A percentile compares a stretch with the other conserved stretches of the same genome.
These are phyloP conservation scores for Nomada flava DNA, from an alignment of 2,888 invertebrate genomes.

Conservation along the genomic window DNA sequence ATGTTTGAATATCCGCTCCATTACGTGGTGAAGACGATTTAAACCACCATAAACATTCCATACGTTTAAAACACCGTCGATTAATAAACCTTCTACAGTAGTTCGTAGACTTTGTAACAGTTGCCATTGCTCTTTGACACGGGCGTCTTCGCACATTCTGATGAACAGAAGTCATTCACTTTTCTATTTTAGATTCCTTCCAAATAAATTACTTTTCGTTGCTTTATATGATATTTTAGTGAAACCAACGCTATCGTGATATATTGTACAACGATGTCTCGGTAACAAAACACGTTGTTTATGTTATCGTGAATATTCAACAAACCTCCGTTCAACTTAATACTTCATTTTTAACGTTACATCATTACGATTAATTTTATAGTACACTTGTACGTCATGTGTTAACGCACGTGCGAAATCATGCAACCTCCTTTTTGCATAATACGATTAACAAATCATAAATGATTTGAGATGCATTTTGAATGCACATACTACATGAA, in stretches of 20 bases:
- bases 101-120: conserved; percentile 85
- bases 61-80: conserved; percentile 86
- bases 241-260: not conserved
- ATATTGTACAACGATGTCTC: not conserved
- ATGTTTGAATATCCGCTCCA: conserved; percentile 86
- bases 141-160: conserved; percentile 72
- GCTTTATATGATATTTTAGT: conserved; percentile 1
- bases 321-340: conserved; percentile 14
- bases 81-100: conserved; percentile 86
- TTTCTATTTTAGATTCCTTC: conserved; percentile 9
- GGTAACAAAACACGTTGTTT: conserved; percentile 11
- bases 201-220: conserved; percentile 24
- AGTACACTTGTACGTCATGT: conserved; percentile 21
- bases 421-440: conserved; percentile 32
- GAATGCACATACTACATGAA: conserved; percentile 14
- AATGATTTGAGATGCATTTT: conserved; percentile 17
- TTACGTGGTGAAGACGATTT: conserved; percentile 85
- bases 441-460: conserved; percentile 17
- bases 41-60: conserved; percentile 87
- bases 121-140: conserved; percentile 83
- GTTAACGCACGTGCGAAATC: conserved; percentile 25
- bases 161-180: conserved; percentile 16
- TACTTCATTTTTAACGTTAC: conserved; percentile 33
- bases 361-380: conserved; percentile 36
- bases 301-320: conserved; percentile 15